Base-by-base conservation (phyloP, 2,113 vertebrate genomes). In the Myotis davidii region DNA sequence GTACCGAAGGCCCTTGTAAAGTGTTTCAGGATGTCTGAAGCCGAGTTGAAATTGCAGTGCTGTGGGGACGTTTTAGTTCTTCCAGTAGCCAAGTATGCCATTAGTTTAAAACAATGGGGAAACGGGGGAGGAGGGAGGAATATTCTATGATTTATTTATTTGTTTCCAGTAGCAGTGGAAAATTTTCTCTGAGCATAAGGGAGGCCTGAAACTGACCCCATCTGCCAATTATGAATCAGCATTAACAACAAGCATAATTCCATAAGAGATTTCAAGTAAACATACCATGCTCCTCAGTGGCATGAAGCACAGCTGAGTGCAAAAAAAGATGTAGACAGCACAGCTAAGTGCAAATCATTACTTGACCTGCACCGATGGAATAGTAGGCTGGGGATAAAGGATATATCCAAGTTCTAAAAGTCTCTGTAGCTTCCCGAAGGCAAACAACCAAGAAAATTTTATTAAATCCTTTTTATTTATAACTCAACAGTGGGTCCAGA, bases 81-180 rank as follows among this genome's bases (percentile, higher is more conserved):
- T 95, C 94, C 94, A 96, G 98, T 96, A 96, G 98, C 98, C 98
- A 98, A 98, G 97, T 98, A 98, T 96, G 97, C 98, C 98, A 98
- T 98, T 99, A 98, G 98, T 98, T 96, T 97, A 98, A 96, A 98
- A 98, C 98, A 98, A 98, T 97, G 97, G 95, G 97, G 96, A 85
- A 94, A 0, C 17, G 97, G 95, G 85, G 86, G 92, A 94, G 95
- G 96, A 98, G 93, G 97, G 94, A 98, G 82, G 96, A 98, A 98
- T 97, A 96, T 97, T 97, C 97, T 97, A 97, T 98, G 89, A 94
- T 93, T 98, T 98, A 99, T 98, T 98, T 98, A 98, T 98, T 97
- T 97, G 97, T 98, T 98, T 98, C 98, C 96, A 98, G 97, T 96
- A 98, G 98, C 96, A 98, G 96, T 96, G 98, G 97, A 98, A 98